A percentile compares a stretch with the other conserved stretches of the same genome.
phyloP scores from a whole-genome alignment of 2,113 vertebrate genomes.

The Osmerus mordax region DNA sequence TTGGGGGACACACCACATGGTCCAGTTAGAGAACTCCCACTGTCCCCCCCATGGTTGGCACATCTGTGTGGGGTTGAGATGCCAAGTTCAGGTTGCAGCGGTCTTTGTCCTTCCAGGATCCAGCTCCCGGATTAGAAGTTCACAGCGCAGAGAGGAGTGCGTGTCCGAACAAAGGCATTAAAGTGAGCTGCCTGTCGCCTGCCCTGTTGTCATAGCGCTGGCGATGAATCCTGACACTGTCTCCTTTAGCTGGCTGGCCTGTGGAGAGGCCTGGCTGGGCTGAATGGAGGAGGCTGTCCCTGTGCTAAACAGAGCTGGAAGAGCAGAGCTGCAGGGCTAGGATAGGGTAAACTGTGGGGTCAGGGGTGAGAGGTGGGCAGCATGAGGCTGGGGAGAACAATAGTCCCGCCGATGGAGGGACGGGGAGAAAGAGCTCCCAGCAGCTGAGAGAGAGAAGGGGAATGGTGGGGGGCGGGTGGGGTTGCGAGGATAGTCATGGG shows the following conservation, averaged over 20 bases:
- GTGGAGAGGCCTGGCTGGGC: slow-evolving; percentile 16
- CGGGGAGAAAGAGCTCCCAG: slow-evolving; percentile 49
- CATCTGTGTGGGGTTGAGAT: slow-evolving; percentile 21
- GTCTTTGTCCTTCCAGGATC: slow-evolving; percentile 43
- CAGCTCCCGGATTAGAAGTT: slow-evolving; percentile 25
- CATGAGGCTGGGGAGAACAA: slow-evolving; percentile 50
- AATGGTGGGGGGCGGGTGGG: not conserved
- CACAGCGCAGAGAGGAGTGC: slow-evolving; percentile 22
- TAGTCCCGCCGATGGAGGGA: slow-evolving; percentile 35
- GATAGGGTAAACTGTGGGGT: slow-evolving; percentile 56
- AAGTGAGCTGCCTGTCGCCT: slow-evolving; percentile 44
- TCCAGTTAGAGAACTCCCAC: not conserved
- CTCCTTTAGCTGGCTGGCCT: slow-evolving; percentile 28
- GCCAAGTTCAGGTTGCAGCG: slow-evolving; percentile 50
- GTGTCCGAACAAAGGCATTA: slow-evolving; percentile 49
- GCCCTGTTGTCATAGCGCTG: slow-evolving; percentile 58
- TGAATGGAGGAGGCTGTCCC: slow-evolving; percentile 24
- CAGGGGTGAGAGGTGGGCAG: slow-evolving; percentile 64
- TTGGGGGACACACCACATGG: not conserved
- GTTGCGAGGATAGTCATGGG: slow-evolving; percentile 46
- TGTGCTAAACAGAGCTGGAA: slow-evolving; percentile 36
- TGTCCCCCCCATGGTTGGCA: not conserved
- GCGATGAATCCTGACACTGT: slow-evolving; percentile 42
- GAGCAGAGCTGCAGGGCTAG: slow-evolving; percentile 22
- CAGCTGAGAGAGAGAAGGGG: slow-evolving; percentile 42